Conservation (phyloP, 2,113 vertebrate genomes). For the Mormoops blainvillei region DNA sequence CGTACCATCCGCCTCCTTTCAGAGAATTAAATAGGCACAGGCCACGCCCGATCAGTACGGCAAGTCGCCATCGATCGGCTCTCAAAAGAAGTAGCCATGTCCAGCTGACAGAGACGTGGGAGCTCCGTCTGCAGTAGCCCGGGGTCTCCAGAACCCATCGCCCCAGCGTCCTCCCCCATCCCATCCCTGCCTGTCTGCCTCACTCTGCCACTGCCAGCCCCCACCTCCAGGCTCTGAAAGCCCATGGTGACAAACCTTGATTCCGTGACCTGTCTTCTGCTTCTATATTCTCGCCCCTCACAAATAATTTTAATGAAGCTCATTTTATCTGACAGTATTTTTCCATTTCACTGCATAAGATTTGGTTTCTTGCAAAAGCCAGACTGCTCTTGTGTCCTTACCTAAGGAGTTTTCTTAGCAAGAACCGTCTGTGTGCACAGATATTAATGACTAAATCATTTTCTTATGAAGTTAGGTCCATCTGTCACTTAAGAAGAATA, state of each 20-base stretch:
- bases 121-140: rapidly evolving
- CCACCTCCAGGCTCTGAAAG: neutral
- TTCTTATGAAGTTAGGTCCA: neutral
- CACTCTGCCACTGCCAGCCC: neutral
- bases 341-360: neutral
- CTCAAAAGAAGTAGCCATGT: neutral
- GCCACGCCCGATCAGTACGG: neutral
- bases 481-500: slow-evolving; percentile 11
- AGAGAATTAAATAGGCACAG: neutral
- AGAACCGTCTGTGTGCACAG: neutral
- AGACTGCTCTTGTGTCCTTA: neutral
- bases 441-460: slow-evolving; percentile 1
- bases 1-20: neutral
- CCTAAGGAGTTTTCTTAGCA: neutral
- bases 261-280: neutral
- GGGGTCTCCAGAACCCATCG: neutral
- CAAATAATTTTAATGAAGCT: neutral
- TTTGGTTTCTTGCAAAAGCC: neutral
- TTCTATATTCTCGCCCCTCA: neutral
- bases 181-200: neutral
- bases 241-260: neutral
- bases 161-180: neutral
- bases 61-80: neutral
- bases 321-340: neutral
- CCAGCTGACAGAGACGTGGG: neutral